phyloP scores from a whole-genome alignment of 2,113 vertebrate genomes.

The Erythrocercus mccallii region DNA sequence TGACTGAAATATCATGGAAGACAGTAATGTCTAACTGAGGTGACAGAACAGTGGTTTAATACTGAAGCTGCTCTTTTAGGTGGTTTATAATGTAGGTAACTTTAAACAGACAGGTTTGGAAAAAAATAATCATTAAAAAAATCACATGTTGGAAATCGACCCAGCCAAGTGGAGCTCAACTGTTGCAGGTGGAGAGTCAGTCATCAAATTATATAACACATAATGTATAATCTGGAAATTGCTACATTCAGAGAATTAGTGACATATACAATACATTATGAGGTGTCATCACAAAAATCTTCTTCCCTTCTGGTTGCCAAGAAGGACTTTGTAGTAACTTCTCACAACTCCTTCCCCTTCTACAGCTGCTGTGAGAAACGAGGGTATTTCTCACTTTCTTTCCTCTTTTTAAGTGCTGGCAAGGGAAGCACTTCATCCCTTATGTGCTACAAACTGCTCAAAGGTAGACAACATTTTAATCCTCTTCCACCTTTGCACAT shows the following conservation, averaged over 20 bases:
- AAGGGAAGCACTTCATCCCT: background rate
- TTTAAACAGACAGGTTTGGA: constrained; percentile 31
- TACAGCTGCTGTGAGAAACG: background rate
- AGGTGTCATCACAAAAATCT: background rate
- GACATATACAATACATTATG: background rate
- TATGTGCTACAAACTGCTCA: constrained; percentile 27
- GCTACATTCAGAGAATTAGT: constrained; percentile 45
- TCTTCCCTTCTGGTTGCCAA: background rate
- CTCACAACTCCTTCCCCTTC: background rate
- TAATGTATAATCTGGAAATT: background rate
- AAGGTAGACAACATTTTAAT: constrained; percentile 9
- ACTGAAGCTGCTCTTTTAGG: constrained; percentile 75
- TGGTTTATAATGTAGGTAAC: constrained; percentile 49
- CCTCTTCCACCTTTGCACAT: background rate
- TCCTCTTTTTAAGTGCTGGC: background rate
- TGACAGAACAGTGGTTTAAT: constrained; percentile 79
- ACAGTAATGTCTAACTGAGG: constrained; percentile 77
- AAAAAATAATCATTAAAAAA: background rate
- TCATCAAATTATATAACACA: background rate
- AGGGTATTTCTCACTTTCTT: background rate
- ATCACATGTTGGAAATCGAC: background rate
- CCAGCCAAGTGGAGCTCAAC: constrained; percentile 60
- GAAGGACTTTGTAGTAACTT: background rate
- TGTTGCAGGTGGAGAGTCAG: constrained; percentile 36
- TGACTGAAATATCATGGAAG: constrained; percentile 87